phyloP scores from a whole-genome alignment of 2,113 vertebrate genomes.

The Atlantisia rogersi region DNA sequence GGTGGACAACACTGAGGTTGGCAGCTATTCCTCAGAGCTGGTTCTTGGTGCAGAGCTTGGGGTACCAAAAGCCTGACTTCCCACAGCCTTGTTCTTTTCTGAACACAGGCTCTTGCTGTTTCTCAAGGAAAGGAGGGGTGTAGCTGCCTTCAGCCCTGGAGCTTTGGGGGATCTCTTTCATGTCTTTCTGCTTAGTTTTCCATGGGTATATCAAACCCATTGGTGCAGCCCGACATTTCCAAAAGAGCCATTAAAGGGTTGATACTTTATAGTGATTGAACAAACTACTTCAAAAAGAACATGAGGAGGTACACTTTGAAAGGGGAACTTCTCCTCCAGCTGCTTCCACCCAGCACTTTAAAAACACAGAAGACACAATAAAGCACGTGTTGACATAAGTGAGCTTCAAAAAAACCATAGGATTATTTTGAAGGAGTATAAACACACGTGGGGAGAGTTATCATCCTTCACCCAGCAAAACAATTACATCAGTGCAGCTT shows the following conservation, averaged over 20 bases:
- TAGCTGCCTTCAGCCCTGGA: neutral
- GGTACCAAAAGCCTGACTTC: neutral
- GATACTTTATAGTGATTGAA: neutral
- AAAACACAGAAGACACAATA: constrained; percentile 31
- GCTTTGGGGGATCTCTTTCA: neutral
- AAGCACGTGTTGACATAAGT: constrained; percentile 50
- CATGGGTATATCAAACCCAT: neutral
- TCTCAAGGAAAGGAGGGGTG: neutral
- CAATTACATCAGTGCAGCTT: constrained; percentile 64
- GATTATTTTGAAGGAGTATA: constrained; percentile 55
- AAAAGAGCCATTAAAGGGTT: neutral
- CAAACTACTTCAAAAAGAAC: neutral
- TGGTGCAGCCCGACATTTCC: neutral
- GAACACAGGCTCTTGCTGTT: neutral
- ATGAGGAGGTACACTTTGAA: neutral
- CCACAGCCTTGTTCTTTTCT: neutral
- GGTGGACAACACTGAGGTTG: neutral
- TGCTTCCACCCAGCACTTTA: constrained; percentile 28
- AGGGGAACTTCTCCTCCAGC: constrained; percentile 9
- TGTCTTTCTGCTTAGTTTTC: neutral
- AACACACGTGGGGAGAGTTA: constrained; percentile 42
- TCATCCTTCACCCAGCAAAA: constrained; percentile 63
- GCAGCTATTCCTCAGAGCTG: neutral
- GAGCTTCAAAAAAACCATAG: constrained; percentile 33
- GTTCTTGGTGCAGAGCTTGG: neutral